Base-by-base conservation (phyloP, 1,140 invertebrate genomes). In the Mercenaria mercenaria region DNA sequence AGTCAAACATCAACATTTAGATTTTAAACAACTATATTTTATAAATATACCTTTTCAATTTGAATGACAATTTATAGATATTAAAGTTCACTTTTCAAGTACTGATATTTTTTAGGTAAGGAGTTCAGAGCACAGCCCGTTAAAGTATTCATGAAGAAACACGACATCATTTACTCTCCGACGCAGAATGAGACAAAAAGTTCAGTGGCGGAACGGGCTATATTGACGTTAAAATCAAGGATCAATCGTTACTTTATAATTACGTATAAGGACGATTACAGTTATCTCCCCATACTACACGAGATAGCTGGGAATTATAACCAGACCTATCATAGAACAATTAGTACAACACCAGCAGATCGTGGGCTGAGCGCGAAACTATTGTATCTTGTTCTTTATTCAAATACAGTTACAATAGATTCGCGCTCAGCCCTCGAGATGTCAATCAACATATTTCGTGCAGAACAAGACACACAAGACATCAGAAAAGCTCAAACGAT, bases 321-420 rank as follows among this genome's bases (percentile, higher is more conserved):
- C 39, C 4, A 82, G 1, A 82, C 80, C 8, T 67, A 82, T 82
- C 80, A 82, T 29, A 82, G 56, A 82, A 82, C 80, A 26, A 80
- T 80, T 67, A 34, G 56, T 13, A 81, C 32, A 34, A 23, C 47
- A 52, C 47, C 50, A 20, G 13, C 29, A 8, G n/a, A 56, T n/a
- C 34, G 15, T 20, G 18, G 41, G 0, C 39, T 20, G 4, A 56
- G n/a, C n/a, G n/a, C n/a, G n/a, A n/a, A n/a, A n/a, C n/a, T n/a
- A n/a, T n/a, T n/a, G n/a, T n/a, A n/a, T n/a, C n/a, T n/a, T n/a
- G n/a, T n/a, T n/a, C n/a, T n/a, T n/a, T n/a, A n/a, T n/a, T n/a
- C n/a, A n/a, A n/a, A n/a, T n/a, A n/a, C n/a, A n/a, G n/a, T n/a
- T n/a, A n/a, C n/a, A n/a, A n/a, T n/a, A n/a, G n/a, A n/a, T n/a